Evolutionary conservation across 2,113 vertebrate species (phyloP), one percentile per base, ranked within the genome.

Genomic region (Polypterus senegalus): DNA sequence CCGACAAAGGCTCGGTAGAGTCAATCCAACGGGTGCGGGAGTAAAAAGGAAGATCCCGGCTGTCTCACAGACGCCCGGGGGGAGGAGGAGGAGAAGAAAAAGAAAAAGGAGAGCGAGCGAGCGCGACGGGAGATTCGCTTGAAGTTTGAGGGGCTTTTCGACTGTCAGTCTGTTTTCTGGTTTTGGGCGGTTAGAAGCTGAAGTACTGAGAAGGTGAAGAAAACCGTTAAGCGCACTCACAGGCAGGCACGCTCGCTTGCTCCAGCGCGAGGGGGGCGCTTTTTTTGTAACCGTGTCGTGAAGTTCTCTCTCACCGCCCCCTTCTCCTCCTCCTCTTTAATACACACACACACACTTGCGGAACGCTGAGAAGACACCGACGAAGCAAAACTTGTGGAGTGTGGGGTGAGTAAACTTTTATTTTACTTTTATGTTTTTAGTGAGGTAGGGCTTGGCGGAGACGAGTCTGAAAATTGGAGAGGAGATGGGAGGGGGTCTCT

Each of bases 81-180:
- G 73, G 66, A 27, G 27, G 27, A 27, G 27, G 27, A 27, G 27
- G 27, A 27, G 27, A 27, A 27, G 27, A 27, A 27, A 27, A 27
- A 27, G 27, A 27, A 27, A 27, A 27, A 27, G 27, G 27, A 27
- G 27, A 27, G 27, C 27, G 27, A 27, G 27, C 27, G 27, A 27
- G 27, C 27, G 27, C 27, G 27, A 27, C 27, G 83, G 76, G 81
- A 83, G 75, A 83, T 81, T 84, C 80, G 81, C 79, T 79, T 79
- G 79, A 87, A 87, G 82, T 88, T 88, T 86, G 84, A 83, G 86
- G 81, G 81, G 80, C 83, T 73, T 84, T 77, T 70, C 69, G 64
- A 71, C 71, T 73, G 63, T 76, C 76, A 66, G 77, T 75, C 73
- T 79, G 81, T 83, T 56, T 63, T 75, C 81, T 44, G 8, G 81